Conservation (phyloP, 2,888 invertebrate species). For the Ectobius pallidus region DNA sequence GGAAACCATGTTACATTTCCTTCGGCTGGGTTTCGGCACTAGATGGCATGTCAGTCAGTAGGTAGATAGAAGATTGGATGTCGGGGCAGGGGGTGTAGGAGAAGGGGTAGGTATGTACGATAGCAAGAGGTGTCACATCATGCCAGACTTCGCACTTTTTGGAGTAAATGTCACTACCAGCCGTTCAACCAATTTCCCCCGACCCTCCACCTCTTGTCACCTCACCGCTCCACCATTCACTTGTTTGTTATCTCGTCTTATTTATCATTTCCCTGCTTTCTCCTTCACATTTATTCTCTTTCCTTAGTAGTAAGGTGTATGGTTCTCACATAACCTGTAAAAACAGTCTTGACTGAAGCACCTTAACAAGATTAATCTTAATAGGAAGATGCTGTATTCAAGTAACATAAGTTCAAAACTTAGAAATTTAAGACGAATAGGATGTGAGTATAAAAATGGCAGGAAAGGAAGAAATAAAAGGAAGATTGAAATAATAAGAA, state of each 20-base stretch:
- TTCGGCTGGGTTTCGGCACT: slow-evolving; percentile 6
- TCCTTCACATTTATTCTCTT: neutral
- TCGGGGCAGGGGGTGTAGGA: neutral
- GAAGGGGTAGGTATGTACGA: slow-evolving; percentile 26
- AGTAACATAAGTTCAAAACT: too few relatives aligned
- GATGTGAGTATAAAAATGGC: neutral
- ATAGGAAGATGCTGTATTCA: neutral
- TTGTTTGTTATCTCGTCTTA: slow-evolving; percentile 8
- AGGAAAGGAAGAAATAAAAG: neutral
- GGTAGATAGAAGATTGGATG: slow-evolving; percentile 19
- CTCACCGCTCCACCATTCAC: too few relatives aligned
- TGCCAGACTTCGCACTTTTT: neutral
- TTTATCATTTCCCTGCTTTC: neutral
- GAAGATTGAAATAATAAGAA: too few relatives aligned
- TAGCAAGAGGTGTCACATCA: slow-evolving; percentile 28
- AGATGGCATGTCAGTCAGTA: slow-evolving; percentile 6
- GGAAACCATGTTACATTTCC: too few relatives aligned
- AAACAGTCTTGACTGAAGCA: too few relatives aligned
- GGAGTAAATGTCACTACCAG: slow-evolving; percentile 22
- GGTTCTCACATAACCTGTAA: too few relatives aligned
- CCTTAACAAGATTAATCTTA: neutral
- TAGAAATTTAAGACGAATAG: neutral
- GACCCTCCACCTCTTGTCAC: too few relatives aligned
- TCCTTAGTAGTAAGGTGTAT: too few relatives aligned
- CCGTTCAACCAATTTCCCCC: slow-evolving; percentile 27